Conservation (phyloP, 2,797 vertebrate species). For the Neoniphon sammara region DNA sequence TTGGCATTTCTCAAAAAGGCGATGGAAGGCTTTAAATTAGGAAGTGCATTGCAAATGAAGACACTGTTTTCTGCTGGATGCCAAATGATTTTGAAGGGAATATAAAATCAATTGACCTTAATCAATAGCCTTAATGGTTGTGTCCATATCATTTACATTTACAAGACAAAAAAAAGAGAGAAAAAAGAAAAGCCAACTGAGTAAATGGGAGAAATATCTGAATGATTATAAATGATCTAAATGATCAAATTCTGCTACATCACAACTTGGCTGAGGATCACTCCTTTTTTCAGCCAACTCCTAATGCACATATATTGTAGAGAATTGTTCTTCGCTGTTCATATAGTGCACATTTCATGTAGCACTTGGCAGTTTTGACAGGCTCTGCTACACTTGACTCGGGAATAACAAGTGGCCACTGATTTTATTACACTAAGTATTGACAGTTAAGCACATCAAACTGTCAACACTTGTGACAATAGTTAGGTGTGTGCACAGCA, state of each 20-base stretch:
- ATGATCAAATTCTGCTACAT: not conserved
- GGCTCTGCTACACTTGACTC: not conserved
- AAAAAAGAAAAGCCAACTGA: not conserved
- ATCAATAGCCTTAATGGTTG: not conserved
- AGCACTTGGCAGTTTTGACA: not conserved
- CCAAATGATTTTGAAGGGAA: conserved; percentile 46
- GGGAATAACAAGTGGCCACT: not conserved
- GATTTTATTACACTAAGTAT: not conserved
- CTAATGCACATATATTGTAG: not conserved
- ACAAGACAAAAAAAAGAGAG: too few species aligned
- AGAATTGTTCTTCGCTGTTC: not conserved
- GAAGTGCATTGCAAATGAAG: conserved; percentile 38
- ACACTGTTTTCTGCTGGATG: conserved; percentile 38
- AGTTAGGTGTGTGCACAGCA: not conserved
- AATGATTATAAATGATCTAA: too few species aligned
- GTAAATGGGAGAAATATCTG: not conserved
- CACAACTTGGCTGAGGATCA: not conserved
- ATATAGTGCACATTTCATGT: not conserved
- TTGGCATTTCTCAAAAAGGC: conserved; percentile 25
- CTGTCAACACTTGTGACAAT: too few species aligned
- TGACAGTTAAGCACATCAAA: not conserved
- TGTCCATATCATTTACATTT: not conserved
- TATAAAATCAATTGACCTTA: conserved; percentile 33
- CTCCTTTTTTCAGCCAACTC: not conserved
- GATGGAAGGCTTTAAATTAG: conserved; percentile 35